These are phyloP conservation scores for Chitala chitala DNA, from an alignment of 2,113 vertebrate species.

Conservation along the genomic window DNA sequence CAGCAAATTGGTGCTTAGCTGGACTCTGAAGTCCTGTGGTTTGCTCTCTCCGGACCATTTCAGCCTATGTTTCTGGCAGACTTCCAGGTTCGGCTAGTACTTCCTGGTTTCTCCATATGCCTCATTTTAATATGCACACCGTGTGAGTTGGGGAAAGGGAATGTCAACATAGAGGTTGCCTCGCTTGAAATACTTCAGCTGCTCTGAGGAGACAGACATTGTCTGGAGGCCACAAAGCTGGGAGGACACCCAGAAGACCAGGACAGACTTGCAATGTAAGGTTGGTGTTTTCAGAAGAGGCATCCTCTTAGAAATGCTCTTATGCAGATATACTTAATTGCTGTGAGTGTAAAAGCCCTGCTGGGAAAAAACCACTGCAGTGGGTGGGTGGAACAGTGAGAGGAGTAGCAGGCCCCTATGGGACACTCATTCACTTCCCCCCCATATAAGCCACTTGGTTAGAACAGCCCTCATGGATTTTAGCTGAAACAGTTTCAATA, in stretches of 20 bases:
- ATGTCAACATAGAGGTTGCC: neutral
- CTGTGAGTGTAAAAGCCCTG: constrained; percentile 14
- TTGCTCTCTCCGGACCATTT: neutral
- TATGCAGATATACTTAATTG: constrained; percentile 22
- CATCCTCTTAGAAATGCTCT: neutral
- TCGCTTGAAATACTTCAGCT: neutral
- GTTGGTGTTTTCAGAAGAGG: neutral
- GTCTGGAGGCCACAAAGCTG: neutral
- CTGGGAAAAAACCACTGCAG: neutral
- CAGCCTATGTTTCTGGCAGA: neutral
- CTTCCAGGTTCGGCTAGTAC: neutral
- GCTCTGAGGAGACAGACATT: neutral
- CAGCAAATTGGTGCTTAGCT: neutral
- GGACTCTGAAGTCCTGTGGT: too few species aligned
- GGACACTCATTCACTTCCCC: neutral
- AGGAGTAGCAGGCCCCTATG: neutral
- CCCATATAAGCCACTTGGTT: neutral
- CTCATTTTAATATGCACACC: neutral
- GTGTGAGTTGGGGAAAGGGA: neutral
- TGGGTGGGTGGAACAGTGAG: constrained; percentile 1
- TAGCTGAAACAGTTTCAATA: neutral
- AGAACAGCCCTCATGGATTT: neutral
- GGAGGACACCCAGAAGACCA: neutral
- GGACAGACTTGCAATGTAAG: neutral
- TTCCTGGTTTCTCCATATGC: neutral